Evolutionary conservation across 2,113 vertebrate species (phyloP), one percentile per base, ranked within the genome.

Genomic region (Cyphomyrus plagiostoma): DNA sequence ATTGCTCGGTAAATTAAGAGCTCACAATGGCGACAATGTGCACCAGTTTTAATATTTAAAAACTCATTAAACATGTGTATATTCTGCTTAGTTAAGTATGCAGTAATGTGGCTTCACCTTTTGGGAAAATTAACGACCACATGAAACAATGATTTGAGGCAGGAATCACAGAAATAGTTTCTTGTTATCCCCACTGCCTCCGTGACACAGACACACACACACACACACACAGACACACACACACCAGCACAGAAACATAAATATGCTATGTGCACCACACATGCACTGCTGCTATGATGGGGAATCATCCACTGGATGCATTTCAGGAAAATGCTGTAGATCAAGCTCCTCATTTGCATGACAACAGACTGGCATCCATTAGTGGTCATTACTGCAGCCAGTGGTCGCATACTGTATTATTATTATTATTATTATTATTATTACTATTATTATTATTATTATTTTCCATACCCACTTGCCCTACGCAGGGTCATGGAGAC

Each of bases 1-100:
- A 97, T 97, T 97, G 97, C 96, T 97, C 95, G 94, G 96, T 97
- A 97, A 97, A 97, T 97, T 97, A 97, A 97, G 96, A 97, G 95
- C 96, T 98, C 96, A 97, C 94, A 92, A 94, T 95, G 93, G 93
- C 96, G 96, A 97, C 97, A 97, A 96, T 95, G 94, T 93, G 96
- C 94, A 95, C 94, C 95, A 95, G 95, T 95, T 96, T 96, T 96
- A 96, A 97, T 97, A 97, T 97, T 97, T 97, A 97, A 97, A 97
- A 97, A 97, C 96, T 97, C 97, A 97, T 97, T 97, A 97, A 95
- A 96, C 96, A 95, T 96, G 95, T 96, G 96, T 96, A 97, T 95
- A 96, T 97, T 97, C 95, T 95, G 95, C 96, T 96, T 97, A 96
- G 96, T 96, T 96, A 96, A 96, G 96, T 93, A 90, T 88, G 91